Base-by-base conservation (phyloP, 2,113 vertebrate genomes). In the Melanotaenia duboulayi region DNA sequence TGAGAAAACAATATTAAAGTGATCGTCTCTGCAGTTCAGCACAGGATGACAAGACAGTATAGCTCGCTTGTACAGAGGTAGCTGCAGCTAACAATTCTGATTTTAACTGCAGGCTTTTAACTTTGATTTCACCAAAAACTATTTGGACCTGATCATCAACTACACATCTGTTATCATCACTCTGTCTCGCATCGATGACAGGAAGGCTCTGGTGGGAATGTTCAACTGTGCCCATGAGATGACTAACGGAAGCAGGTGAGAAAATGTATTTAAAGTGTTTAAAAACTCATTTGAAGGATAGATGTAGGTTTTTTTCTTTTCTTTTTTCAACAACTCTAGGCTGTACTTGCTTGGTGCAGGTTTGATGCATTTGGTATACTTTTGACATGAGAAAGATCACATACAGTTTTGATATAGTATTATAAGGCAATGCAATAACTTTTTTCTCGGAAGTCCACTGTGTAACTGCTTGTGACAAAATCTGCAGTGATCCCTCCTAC, bases 181-280 rank as follows among this genome's bases (percentile, higher is more conserved):
- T 78, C 90, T 99, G 44, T 96, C 96, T 2, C 96, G 97, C 65
- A 95, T 96, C 0, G 97, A 98, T 42, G 97, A 99, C 42, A 95
- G 95, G 74, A 96, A 96, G 61, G 54, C 89, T 7, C 91, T 99
- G 70, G 92, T 96, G n/a, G 96, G 96, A 7, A 84, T 95, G 82
- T 97, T 94, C 90, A 97, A 97, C 89, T 96, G 95, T 3, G 96
- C 97, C 25, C 94, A 95, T 4, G 96, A 99, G 91, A 96, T 98
- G 96, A 89, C 91, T 14, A 97, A 97, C 0, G 97, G 97, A 1
- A 87, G 88, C 64, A 92, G 96, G 97, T 98, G 68, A 85, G 83
- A 11, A 20, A 48, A 40, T 19, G 32, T n/a, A n/a, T n/a, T n/a
- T n/a, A n/a, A n/a, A n/a, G n/a, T n/a, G n/a, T n/a, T n/a, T n/a